phyloP scores from a whole-genome alignment of 35 echinoderm and acorn worm species.

The Ptychodera flava region DNA sequence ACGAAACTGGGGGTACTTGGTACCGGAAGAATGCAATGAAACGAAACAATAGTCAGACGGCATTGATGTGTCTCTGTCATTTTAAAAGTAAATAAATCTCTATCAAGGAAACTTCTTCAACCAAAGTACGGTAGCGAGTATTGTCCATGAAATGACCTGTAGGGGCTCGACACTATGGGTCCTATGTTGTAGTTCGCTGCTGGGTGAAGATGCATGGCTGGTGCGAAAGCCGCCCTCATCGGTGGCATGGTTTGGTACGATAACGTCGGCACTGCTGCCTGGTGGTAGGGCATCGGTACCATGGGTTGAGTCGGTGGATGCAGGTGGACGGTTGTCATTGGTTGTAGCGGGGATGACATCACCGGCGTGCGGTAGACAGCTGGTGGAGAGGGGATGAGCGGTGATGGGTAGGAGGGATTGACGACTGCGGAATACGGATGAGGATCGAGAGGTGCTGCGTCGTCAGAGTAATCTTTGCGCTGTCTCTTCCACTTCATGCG shows the following conservation, averaged over 20 bases:
- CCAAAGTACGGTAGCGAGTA: too few relatives aligned
- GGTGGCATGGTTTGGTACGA: background rate
- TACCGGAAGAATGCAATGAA: too few relatives aligned
- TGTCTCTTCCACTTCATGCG: slow-evolving; percentile 38
- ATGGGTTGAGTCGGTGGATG: background rate
- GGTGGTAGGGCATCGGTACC: background rate
- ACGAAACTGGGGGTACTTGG: too few relatives aligned
- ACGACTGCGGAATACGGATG: too few relatives aligned
- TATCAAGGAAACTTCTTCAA: too few relatives aligned
- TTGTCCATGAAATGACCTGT: too few relatives aligned
- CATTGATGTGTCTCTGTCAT: too few relatives aligned
- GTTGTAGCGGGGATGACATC: background rate
- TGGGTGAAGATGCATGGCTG: background rate
- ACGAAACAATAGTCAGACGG: too few relatives aligned
- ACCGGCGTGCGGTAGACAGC: background rate
- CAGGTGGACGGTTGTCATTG: background rate
- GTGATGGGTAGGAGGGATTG: background rate
- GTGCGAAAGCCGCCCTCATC: background rate
- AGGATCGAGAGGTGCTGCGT: too few relatives aligned
- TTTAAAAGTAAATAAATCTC: too few relatives aligned
- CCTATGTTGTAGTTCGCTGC: background rate
- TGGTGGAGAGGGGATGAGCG: background rate
- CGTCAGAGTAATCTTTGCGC: background rate
- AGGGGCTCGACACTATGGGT: too few relatives aligned
- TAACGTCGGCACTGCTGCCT: background rate